phyloP scores from a whole-genome alignment of 1,140 invertebrate species.

The Micrasema longulum region DNA sequence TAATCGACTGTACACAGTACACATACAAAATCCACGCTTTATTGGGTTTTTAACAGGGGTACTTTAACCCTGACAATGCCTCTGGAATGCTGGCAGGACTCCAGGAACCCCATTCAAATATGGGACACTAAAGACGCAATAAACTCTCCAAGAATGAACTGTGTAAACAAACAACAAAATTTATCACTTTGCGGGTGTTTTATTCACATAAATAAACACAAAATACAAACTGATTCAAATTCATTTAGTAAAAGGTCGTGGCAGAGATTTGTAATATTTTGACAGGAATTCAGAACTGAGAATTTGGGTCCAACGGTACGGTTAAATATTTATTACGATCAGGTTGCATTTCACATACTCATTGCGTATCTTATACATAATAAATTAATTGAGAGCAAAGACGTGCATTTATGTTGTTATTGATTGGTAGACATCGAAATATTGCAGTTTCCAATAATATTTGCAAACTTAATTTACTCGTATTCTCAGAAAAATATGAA shows the following conservation, averaged over 20 bases:
- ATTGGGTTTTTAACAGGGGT: not conserved
- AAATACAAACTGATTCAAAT: no score
- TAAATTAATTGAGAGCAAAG: slow-evolving; percentile 15
- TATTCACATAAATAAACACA: no score
- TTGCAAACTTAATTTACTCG: no score
- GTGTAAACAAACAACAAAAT: not conserved
- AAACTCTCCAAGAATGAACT: not conserved
- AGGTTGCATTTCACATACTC: no score
- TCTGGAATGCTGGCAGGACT: not conserved
- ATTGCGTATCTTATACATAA: not conserved
- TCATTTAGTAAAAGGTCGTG: no score
- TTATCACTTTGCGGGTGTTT: no score
- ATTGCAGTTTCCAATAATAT: not conserved
- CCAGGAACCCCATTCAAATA: not conserved
- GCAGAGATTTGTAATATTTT: no score
- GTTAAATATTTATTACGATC: no score
- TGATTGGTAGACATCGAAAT: slow-evolving; percentile 5
- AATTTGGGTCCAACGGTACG: no score
- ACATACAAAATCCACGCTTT: not conserved
- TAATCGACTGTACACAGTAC: slow-evolving; percentile 7
- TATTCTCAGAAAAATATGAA: slow-evolving; percentile 30
- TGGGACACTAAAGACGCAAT: not conserved
- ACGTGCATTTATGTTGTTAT: not conserved
- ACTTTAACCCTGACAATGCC: slow-evolving; percentile 10
- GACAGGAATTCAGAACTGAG: no score